Percentiles rank a stretch among this genome's conserved stretches.
Conservation (phyloP, 2,113 vertebrate species). For the rat (Rattus norvegicus) region GRCr8 NC_086028.1:51238501-51239000, state of each 20-base stretch:
- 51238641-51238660: not conserved
- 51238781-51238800: not conserved
- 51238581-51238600: not conserved
- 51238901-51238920: not conserved
- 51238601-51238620: not conserved
- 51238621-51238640: not conserved
- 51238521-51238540: not conserved
- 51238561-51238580: not conserved
- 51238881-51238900: not conserved
- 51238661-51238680: not conserved
- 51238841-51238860: not conserved
- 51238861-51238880: not conserved
- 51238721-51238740: not conserved
- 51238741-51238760: not conserved
- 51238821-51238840: not conserved
- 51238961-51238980: not conserved
- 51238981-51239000: not conserved
- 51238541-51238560: not conserved
- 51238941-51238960: not conserved
- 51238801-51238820: not conserved
- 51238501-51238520: constrained; percentile 41
- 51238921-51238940: not conserved
- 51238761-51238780: not conserved
- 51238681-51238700: not conserved
- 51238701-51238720: not conserved